phyloP scores from a whole-genome alignment of 2,888 invertebrate species.

The Spodoptera littoralis region DNA sequence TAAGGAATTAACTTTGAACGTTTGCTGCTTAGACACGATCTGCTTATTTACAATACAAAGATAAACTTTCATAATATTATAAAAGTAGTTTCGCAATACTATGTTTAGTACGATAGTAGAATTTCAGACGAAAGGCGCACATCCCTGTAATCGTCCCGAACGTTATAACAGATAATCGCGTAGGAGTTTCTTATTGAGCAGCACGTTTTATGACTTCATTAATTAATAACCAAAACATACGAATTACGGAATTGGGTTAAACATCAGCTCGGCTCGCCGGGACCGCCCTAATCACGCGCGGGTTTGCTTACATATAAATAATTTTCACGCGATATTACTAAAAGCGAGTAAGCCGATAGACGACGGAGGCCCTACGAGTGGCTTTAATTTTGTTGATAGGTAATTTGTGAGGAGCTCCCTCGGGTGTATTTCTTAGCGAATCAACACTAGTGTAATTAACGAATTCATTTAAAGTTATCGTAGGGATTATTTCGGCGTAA shows the following conservation, averaged over 20 bases:
- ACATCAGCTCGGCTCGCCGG: constrained; percentile 41
- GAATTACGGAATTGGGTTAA: constrained; percentile 61
- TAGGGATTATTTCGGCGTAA: constrained; percentile 64
- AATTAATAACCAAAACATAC: constrained; percentile 58
- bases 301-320: constrained; percentile 64
- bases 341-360: constrained; percentile 70
- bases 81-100: too few relatives aligned
- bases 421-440: constrained; percentile 79
- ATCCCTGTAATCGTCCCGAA: constrained; percentile 1
- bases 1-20: too few relatives aligned
- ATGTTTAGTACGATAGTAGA: too few relatives aligned
- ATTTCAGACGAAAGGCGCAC: too few relatives aligned
- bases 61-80: too few relatives aligned
- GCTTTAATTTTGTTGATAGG: constrained; percentile 82
- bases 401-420: constrained; percentile 77
- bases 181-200: constrained; percentile 37
- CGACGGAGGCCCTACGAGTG: constrained; percentile 67
- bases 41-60: too few relatives aligned
- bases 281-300: constrained; percentile 60
- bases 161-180: constrained; percentile 21
- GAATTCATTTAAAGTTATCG: constrained; percentile 84
- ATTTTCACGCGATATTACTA: constrained; percentile 65
- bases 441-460: constrained; percentile 86
- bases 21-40: too few relatives aligned
- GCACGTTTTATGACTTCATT: constrained; percentile 52